Evolutionary conservation across 2,113 vertebrate species (phyloP).

Genomic region (Pelobates fuscus): DNA sequence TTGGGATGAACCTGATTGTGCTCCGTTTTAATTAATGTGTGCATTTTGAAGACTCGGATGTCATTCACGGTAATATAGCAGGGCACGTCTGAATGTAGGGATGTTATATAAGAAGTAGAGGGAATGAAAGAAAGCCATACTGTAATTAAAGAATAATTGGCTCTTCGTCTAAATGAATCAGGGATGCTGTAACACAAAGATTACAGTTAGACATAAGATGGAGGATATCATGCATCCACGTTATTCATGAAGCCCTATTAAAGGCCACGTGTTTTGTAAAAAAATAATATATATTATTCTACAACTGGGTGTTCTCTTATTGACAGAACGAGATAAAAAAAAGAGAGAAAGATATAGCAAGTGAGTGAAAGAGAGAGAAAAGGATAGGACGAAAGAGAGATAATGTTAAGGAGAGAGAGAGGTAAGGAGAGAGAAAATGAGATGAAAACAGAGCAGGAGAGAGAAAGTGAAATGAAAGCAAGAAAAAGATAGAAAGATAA

Average conservation of each 20-base stretch:
- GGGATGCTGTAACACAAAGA: neutral
- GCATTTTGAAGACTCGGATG: neutral
- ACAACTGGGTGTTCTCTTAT: no score
- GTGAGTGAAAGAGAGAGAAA: no score
- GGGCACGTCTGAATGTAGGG: neutral
- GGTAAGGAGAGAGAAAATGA: no score
- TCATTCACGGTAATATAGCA: neutral
- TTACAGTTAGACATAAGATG: neutral
- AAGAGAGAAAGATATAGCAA: no score
- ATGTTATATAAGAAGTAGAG: neutral
- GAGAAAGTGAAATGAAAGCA: no score
- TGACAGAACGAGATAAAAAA: no score
- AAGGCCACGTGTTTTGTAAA: neutral
- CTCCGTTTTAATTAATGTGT: neutral
- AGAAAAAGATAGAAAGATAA: no score
- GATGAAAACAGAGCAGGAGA: no score
- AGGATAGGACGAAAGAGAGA: no score
- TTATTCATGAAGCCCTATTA: neutral
- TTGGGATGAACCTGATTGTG: no score
- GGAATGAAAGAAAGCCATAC: neutral
- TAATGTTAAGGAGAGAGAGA: no score
- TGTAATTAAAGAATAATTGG: neutral
- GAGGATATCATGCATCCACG: neutral
- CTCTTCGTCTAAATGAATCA: neutral
- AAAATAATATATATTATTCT: no score